These are phyloP conservation scores for Bradypus variegatus DNA, from an alignment of 2,797 vertebrate genomes.

Conservation along the genomic window DNA sequence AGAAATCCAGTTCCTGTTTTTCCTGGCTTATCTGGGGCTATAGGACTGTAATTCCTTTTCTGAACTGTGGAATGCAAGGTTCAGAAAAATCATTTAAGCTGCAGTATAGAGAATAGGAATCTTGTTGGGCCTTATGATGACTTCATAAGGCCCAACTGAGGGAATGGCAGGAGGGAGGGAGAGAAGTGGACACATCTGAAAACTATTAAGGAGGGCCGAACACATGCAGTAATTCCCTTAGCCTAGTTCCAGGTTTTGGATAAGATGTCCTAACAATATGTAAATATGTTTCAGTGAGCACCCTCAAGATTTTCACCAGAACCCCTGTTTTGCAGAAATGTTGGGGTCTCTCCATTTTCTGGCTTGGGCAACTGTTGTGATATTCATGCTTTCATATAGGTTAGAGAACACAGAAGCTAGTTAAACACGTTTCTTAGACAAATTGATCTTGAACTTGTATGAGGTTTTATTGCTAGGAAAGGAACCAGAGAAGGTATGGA, in stretches of 20 bases:
- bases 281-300: background rate
- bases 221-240: background rate
- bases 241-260: background rate
- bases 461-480: background rate
- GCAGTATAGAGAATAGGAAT: background rate
- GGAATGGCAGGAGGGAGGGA: background rate
- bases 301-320: background rate
- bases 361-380: background rate
- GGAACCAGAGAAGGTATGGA: background rate
- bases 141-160: background rate
- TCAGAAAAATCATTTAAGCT: background rate
- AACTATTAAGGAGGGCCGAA: background rate
- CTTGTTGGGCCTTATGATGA: background rate
- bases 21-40: background rate
- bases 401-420: background rate
- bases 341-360: background rate
- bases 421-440: background rate
- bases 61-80: background rate
- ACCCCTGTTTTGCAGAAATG: background rate
- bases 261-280: background rate
- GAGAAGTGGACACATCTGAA: background rate
- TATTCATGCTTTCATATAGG: background rate
- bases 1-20: background rate
- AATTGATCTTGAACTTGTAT: background rate
- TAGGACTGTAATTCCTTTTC: background rate